Base-by-base conservation (phyloP, 1,140 invertebrate species). In the Papilio machaon region DNA sequence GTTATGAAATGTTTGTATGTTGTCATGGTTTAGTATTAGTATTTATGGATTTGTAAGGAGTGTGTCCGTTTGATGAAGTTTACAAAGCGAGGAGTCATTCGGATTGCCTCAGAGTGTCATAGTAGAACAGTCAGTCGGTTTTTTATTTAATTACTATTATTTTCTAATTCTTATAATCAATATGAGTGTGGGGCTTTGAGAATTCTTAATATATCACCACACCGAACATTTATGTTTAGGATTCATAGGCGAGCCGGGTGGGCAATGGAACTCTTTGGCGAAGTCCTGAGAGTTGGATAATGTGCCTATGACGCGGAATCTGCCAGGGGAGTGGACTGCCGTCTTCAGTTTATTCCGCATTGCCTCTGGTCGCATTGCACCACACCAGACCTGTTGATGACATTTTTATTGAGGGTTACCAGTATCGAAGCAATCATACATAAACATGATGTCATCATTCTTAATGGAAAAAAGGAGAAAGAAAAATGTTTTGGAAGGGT, bases 301-400 rank as follows among this genome's bases (percentile, higher is more conserved):
- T 0, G 99, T 98, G 5, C 98, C 98, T 38, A 98, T 95, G 0
- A 99, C 98, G 49, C 99, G 95, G 15, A 99, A 98, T 0, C 98
- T 97, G 10, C 98, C 99, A 0, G 99, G 99, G 13, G 98, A 98
- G 91, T 99, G 99, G 10, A 99, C 98, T 7, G 98, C 98, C 13
- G 98, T 99, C 54, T 98, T 96, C 75, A 99, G 96, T 95, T 99
- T 99, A 38, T 97, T 98, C 2, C 99, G 94, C 73, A 99, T 98
- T 87, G 99, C 99, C 95, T 99, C 98, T 6, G 98, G 98, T 84
- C 98, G 96, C 98, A 99, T 99, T 0, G 98, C 97, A 8, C 99
- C 99, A 91, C 99, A 99, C 99, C 99, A 99, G 73, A 99, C 99
- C 95, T 98, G 96, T 79, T 60, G 15, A 17, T 54, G 15, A 38